phyloP scores from a whole-genome alignment of 2,113 vertebrate species.

The Toxotes jaculatrix region DNA sequence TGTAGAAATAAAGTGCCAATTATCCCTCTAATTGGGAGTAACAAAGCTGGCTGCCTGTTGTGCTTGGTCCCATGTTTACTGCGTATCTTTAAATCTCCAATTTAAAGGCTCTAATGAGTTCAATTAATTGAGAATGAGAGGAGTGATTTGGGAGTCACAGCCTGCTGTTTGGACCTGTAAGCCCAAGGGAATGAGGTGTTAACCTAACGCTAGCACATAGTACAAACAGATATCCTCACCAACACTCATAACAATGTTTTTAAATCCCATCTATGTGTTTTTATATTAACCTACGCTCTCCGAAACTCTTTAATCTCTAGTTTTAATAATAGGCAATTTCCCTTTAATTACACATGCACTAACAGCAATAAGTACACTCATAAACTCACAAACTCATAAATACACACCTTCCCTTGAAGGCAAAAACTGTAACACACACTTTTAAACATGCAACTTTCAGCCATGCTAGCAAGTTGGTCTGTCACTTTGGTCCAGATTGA shows the following conservation, averaged over 20 bases:
- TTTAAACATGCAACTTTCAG: background rate
- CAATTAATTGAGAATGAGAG: conserved; percentile 77
- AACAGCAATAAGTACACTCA: no score
- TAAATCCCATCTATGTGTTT: conserved; percentile 28
- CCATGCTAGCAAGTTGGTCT: background rate
- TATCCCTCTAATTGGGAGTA: conserved; percentile 79
- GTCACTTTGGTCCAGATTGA: background rate
- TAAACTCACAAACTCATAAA: background rate
- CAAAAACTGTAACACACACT: background rate
- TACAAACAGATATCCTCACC: conserved; percentile 18
- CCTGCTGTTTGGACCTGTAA: conserved; percentile 42
- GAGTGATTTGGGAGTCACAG: conserved; percentile 60
- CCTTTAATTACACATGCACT: conserved; percentile 16
- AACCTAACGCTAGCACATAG: conserved; percentile 33
- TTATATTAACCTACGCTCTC: conserved; percentile 23
- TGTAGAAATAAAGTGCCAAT: conserved; percentile 79
- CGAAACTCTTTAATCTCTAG: background rate
- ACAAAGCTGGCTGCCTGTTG: conserved; percentile 73
- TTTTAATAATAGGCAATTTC: conserved; percentile 33
- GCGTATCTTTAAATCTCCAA: conserved; percentile 75
- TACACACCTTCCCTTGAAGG: conserved; percentile 2
- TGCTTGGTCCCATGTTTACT: conserved; percentile 70
- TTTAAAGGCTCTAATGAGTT: conserved; percentile 75
- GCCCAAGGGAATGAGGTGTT: conserved; percentile 44
- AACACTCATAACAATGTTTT: conserved; percentile 17